Evolutionary conservation across 2,888 invertebrate genomes (phyloP), one percentile per base, ranked within the genome.

Genomic region (Siphonodentalium dalli): DNA sequence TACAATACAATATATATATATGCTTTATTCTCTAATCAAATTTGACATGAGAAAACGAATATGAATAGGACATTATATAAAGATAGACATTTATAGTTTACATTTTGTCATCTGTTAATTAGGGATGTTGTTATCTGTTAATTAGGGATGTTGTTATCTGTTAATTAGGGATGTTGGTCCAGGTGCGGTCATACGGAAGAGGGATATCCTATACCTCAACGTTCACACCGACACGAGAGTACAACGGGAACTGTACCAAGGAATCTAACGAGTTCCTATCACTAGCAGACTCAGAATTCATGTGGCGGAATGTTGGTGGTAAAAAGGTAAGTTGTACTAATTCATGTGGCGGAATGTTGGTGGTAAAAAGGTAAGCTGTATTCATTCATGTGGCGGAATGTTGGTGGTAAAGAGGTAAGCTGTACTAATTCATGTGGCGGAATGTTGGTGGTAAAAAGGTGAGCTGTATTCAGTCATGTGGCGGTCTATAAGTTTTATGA

Each of bases 121-220:
- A 9, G 8, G 9, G 9, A 18, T n/a, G 5, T 33, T 2, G 9
- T 15, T 37, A 37, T 37, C 37, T 37, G 15, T 37, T 37, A 15
- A 9, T 15, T 15, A 9, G 8, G 9, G 9, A 18, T n/a, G 5
- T 33, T 2, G 18, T 38, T 2, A 4, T 27, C n/a, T 29, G 28
- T 37, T n/a, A n/a, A n/a, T n/a, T n/a, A n/a, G n/a, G n/a, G n/a
- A n/a, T n/a, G n/a, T n/a, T n/a, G n/a, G n/a, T 79, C 55, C 80
- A 81, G 44, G 79, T 80, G 0, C 61, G 79, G 5, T 76, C 80
- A 3, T 75, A 72, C 37, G 80, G 80, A 6, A 67, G 80, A 5
- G 73, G 78, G 33, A 65, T 81, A 18, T 80, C 81, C 13, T 72
- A 66, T 49, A 77, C 77, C 1, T 62, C 74, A 5, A 71, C 73